Evolutionary conservation across 2,113 vertebrate species (phyloP).

Genomic region (Muntiacus reevesi): DNA sequence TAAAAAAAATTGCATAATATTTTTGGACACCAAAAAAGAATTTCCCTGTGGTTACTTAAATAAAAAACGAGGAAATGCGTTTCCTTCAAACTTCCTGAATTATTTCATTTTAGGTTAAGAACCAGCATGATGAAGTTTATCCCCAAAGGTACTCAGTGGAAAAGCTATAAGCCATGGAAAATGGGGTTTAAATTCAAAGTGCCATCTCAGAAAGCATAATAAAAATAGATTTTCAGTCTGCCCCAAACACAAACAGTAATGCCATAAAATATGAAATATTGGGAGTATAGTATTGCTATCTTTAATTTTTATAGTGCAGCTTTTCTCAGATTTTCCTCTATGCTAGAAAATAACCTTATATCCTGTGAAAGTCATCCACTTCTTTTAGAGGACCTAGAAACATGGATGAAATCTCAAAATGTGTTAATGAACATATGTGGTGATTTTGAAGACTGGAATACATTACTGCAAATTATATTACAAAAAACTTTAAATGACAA

Average conservation of each 20-base stretch:
- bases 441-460: background rate
- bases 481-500: background rate
- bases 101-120: slow-evolving; percentile 56
- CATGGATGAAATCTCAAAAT: background rate
- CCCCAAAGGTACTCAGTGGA: slow-evolving; percentile 50
- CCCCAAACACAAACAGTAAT: slow-evolving; percentile 61
- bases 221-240: slow-evolving; percentile 72
- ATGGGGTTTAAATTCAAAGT: slow-evolving; percentile 70
- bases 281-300: slow-evolving; percentile 42
- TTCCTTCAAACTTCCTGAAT: slow-evolving; percentile 56
- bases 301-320: slow-evolving; percentile 64
- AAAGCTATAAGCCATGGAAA: slow-evolving; percentile 67
- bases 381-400: background rate
- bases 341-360: slow-evolving; percentile 37
- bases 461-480: background rate
- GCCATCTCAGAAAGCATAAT: slow-evolving; percentile 66
- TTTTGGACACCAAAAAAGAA: background rate
- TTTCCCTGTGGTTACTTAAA: slow-evolving; percentile 48
- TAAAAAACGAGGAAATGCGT: slow-evolving; percentile 8
- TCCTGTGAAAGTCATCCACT: background rate
- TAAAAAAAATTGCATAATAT: background rate
- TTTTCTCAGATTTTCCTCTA: background rate
- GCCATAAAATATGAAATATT: slow-evolving; percentile 66
- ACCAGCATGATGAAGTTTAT: slow-evolving; percentile 59
- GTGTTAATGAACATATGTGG: background rate